Percentiles rank a stretch among this genome's conserved stretches.
Evolutionary conservation across 2,888 invertebrate genomes (phyloP).

Genomic region (Mystacides longicornis): DNA sequence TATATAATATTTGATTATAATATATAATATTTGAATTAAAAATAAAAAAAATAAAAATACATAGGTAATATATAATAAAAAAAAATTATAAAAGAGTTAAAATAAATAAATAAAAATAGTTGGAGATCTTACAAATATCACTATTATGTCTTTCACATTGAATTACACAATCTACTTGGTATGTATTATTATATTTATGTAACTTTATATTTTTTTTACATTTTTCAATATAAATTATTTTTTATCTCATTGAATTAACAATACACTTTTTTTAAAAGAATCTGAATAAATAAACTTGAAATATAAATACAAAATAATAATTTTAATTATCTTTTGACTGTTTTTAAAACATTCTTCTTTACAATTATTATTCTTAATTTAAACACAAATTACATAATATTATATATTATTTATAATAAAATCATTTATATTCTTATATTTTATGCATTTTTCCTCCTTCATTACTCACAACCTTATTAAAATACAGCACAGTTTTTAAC

Average conservation of each 20-base stretch:
- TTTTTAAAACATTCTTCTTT: not conserved
- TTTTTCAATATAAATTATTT: too few relatives aligned
- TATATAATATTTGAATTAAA: not conserved
- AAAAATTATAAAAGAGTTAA: not conserved
- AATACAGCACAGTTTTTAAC: slow-evolving; percentile 9
- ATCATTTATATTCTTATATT: not conserved
- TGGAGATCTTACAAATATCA: slow-evolving; percentile 21
- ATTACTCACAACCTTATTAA: slow-evolving; percentile 13
- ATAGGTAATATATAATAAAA: not conserved
- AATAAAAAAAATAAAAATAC: not conserved
- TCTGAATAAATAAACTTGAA: too few relatives aligned
- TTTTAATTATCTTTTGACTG: not conserved
- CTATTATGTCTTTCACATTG: slow-evolving; percentile 25
- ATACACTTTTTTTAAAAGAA: too few relatives aligned
- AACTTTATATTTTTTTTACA: too few relatives aligned
- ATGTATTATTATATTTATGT: too few relatives aligned
- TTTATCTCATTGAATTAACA: too few relatives aligned
- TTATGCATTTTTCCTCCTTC: not conserved
- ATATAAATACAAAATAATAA: not conserved
- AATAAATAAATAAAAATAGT: not conserved
- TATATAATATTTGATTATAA: not conserved
- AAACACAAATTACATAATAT: not conserved
- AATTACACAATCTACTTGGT: too few relatives aligned
- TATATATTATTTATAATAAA: not conserved
- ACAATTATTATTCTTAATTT: slow-evolving; percentile 1